Base-by-base conservation (phyloP, 2,113 vertebrate species). In the Lampris incognitus region DNA sequence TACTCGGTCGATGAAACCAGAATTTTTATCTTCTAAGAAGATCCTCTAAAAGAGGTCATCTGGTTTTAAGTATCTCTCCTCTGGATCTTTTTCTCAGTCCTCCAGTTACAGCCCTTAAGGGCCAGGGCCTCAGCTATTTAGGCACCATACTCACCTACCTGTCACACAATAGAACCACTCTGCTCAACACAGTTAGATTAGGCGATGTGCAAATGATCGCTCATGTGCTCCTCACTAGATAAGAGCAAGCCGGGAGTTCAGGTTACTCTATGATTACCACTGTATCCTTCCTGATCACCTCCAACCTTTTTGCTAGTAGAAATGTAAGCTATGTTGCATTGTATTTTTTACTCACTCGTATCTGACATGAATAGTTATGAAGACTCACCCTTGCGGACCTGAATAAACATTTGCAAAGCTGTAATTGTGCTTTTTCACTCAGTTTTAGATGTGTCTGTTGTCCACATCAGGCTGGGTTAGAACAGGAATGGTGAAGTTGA, bases 191-290 rank as follows among this genome's bases (percentile, higher is more conserved):
- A 60, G 82, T 79, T 84, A 86, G 72, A 89, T 90, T 83, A 88
- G 88, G 87, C 90, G 90, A 89, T 82, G 87, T 92, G 89, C 85
- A 82, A 92, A 87, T 93, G 92, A 89, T 82, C 85, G 90, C 88
- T 93, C 89, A 90, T 88, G 87, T 89, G 91, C 91, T 89, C 79
- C 78, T 68, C 76, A 69, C 66, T 69, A 88, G 91, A 92, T 91
- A 91, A 91, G 88, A 85, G 74, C 68, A 54, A n/a, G 48, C 67
- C 55, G 5, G 40, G 80, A 89, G 90, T 91, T 93, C 91, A 86
- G 87, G 85, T 93, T 93, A 90, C 92, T 79, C 90, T 77, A 37
- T 77, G 87, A 92, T 91, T 91, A 91, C 80, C 77, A 72, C 72
- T 69, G 72, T 74, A 90, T 92, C 89, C 85, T 91, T 89, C 89